Evolutionary conservation across 2,113 vertebrate genomes (phyloP), one percentile per base, ranked within the genome.

Genomic region (Sturnira hondurensis): DNA sequence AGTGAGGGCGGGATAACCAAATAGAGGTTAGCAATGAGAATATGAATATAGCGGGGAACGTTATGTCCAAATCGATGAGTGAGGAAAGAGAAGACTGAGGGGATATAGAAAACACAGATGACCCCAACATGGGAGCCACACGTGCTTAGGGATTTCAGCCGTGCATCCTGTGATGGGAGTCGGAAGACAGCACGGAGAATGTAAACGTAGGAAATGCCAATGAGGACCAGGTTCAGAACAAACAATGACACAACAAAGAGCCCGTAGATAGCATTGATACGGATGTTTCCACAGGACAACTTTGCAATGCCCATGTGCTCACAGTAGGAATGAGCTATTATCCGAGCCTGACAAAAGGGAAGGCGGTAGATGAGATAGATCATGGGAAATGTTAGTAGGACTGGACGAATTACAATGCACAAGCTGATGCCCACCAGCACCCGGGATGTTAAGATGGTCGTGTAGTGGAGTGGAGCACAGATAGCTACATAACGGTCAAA

Each of bases 231-330:
- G 24, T 96, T 90, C 78, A 95, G 9, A 1, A 97, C 5, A 61
- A 97, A 89, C 22, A 94, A 5, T 0, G 93, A 74, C 3, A 96
- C 82, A 1, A 95, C 86, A 24, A 96, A 95, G 9, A 97, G 94
- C 11, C 95, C 93, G 54, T 96, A 97, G 61, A 85, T 67, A 28
- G 3, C 82, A 76, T 95, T 96, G 36, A 95, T 14, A 3, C 0
- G 33, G 9, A 94, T 97, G 61, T 91, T 92, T 38, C 91, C 94
- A 83, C 97, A 96, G 16, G 96, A 95, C 38, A 97, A 15, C n/a
- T 91, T 96, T 12, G 86, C 95, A 52, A 97, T 94, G 15, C 95
- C 95, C 97, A 95, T 97, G 74, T 96, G 97, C 43, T 97, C 93
- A 78, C 95, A 97, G 58, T 96, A 97, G 10, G 96, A 95, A 78